Base-by-base conservation (phyloP, 2,888 invertebrate species). In the Acronicta alni region DNA sequence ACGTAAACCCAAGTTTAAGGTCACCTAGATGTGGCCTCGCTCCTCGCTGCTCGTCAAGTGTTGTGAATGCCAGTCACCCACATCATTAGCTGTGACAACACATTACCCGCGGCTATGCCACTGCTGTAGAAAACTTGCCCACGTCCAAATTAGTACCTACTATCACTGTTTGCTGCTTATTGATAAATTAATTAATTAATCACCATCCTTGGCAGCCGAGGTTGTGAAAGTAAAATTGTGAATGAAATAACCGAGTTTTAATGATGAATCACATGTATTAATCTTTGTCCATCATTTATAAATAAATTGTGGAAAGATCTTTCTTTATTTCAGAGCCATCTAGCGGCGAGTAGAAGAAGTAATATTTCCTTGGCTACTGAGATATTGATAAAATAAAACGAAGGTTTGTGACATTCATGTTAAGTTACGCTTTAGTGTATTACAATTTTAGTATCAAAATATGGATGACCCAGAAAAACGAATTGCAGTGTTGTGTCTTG, bases 401-500 rank as follows among this genome's bases (percentile, higher is more conserved):
- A n/a, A 14, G 15, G 30, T 0, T 30, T 2, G 12, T 38, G 17
- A 1, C 15, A 5, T 0, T 15, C n/a, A 14, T 38, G 8, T 9
- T 42, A 32, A 26, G 16, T 32, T 15, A 46, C 17, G 14, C 14
- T 32, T 14, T 3, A 0, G 1, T 7, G n/a, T 0, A 12, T 7
- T 14, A 14, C 12, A 8, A 10, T 3, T 6, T 7, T 14, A 18
- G 20, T 51, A 8, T 41, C 42, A 39, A 14, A 54, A 48, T 42
- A 93, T 93, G 92, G 93, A 93, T 18, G 93, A 93, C 16, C 79
- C 78, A 17, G 93, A 93, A n/a, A 89, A 88, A 17, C 90, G 85
- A 79, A 94, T 94, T 35, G 81, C 81, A 53, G 86, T 94, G 9
- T 79, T 98, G 8, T 98, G 98, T 77, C 89, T 98, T 30, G 98